Evolutionary conservation across 2,888 invertebrate genomes (phyloP), one percentile per base, ranked within the genome.

Genomic region (Hydraecia micacea): DNA sequence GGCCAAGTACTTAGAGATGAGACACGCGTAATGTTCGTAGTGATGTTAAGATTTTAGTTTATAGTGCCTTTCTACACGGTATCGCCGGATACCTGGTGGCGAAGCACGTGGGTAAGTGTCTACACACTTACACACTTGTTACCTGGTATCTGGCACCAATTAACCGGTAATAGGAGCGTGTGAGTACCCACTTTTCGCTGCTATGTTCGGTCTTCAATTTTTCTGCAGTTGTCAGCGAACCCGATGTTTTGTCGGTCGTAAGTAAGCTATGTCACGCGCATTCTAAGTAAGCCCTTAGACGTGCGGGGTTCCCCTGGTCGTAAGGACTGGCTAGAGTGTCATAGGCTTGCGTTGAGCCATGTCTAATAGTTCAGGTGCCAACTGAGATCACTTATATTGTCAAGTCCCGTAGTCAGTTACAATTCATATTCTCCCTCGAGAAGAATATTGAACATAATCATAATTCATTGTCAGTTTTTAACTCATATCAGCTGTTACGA

Each of bases 401-500:
- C 78, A 72, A 74, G 71, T 82, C 78, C 49, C 52, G 52, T 83
- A 62, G 36, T 73, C 69, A 67, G 75, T 79, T 74, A 28, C 32
- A 58, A 63, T 63, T 80, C 13, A 55, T 80, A 63, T 68, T 80
- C 65, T 73, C n/a, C 15, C 28, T 15, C 36, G 21, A 73, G 66
- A 62, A 77, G 36, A 68, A 69, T 46, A 63, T 58, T n/a, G 65
- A 69, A 81, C 36, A 49, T 62, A 75, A 73, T 72, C 15, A 60
- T 66, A 82, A 85, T 70, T 63, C n/a, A 78, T 39, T 80, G 74
- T 71, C 84, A 78, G 79, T 73, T 83, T 80, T 73, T 60, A 77
- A 81, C 74, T 86, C 73, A 77, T 83, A 75, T 73, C 78, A 78
- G 85, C 65, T 79, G 79, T 81, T 74, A 85, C 70, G 85, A 88